Percentiles rank a stretch among this genome's conserved stretches.
Conservation (phyloP, 2,888 invertebrate species). For the Nemapogon koenigi region DNA sequence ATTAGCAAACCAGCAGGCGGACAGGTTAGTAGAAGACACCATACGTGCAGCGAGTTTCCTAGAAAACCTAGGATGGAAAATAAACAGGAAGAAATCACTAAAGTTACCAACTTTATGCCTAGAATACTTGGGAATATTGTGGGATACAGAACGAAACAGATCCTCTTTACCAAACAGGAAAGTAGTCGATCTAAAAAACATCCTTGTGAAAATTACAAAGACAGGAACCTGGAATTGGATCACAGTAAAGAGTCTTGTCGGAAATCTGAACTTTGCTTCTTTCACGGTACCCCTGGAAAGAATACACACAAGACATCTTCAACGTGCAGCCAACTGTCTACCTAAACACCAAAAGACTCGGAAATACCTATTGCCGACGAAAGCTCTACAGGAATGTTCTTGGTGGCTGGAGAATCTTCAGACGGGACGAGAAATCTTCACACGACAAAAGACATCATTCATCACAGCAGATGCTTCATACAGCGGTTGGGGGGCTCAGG, state of each 20-base stretch:
- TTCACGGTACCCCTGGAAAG: background rate
- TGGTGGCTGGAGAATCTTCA: background rate
- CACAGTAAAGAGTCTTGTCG: background rate
- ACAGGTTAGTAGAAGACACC: too few relatives aligned
- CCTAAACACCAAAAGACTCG: background rate
- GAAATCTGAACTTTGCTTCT: background rate
- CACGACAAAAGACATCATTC: too few relatives aligned
- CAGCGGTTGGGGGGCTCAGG: conserved; percentile 11
- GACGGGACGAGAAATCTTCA: too few relatives aligned
- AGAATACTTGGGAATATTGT: conserved; percentile 11
- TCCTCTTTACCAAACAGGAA: conserved; percentile 16
- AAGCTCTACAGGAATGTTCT: background rate
- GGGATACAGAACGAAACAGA: conserved; percentile 9
- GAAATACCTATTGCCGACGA: background rate
- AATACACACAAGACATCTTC: background rate
- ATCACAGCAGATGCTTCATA: background rate
- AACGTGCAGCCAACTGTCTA: background rate
- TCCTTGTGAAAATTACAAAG: conserved; percentile 11
- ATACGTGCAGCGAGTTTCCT: too few relatives aligned
- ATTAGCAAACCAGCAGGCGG: too few relatives aligned
- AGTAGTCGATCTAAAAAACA: conserved; percentile 16
- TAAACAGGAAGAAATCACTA: conserved; percentile 11
- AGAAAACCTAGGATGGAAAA: conserved; percentile 9
- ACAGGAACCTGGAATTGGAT: conserved; percentile 15
- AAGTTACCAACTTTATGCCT: conserved; percentile 5